These are phyloP conservation scores for Pseudomyrmex concolor DNA, from an alignment of 1,140 invertebrate species.

Conservation along the genomic window DNA sequence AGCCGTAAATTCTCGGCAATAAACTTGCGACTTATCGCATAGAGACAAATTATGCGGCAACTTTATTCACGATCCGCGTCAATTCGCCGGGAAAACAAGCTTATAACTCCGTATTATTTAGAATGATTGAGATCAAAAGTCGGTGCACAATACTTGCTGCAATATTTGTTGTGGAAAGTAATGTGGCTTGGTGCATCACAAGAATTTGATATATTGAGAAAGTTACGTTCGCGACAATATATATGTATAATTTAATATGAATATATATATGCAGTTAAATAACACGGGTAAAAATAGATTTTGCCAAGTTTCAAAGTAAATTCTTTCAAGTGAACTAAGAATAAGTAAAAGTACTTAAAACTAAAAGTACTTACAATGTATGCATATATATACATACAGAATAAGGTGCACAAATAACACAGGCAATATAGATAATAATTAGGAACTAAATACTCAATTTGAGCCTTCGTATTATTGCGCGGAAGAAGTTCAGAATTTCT, in stretches of 20 bases:
- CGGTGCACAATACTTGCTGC: neutral
- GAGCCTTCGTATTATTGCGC: no score
- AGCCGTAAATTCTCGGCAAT: constrained; percentile 17
- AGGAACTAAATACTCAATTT: neutral
- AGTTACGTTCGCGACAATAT: neutral
- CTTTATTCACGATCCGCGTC: constrained; percentile 1
- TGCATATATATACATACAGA: neutral
- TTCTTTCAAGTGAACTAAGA: neutral
- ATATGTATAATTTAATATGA: constrained; percentile 13
- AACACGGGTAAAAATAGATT: neutral
- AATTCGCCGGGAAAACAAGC: constrained; percentile 12
- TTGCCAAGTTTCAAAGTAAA: constrained; percentile 13
- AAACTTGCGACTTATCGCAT: constrained; percentile 37
- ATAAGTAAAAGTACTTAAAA: neutral
- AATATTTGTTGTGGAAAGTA: neutral
- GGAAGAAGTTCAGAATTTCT: neutral
- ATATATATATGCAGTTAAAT: neutral
- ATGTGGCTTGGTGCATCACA: neutral
- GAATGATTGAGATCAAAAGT: constrained; percentile 8
- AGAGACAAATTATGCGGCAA: neutral
- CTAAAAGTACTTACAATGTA: neutral
- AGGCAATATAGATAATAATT: neutral
- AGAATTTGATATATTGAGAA: neutral
- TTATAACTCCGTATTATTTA: neutral
- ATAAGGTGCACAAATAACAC: neutral